Percentiles rank a stretch among this genome's conserved stretches.
Conservation (phyloP, 2,888 invertebrate species). For the Thysanoteuthis rhombus region DNA sequence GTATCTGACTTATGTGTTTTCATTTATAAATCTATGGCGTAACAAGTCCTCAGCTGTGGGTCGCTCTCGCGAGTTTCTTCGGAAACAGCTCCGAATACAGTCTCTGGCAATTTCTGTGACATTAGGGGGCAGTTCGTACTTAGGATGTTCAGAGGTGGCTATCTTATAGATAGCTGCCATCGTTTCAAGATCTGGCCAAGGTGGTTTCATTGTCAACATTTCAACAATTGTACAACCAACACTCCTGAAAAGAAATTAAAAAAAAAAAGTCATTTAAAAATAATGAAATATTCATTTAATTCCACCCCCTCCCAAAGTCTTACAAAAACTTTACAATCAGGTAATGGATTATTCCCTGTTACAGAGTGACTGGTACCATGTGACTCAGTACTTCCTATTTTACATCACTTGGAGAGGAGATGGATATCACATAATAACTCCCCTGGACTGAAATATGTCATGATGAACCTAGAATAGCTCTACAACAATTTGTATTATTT, state of each 20-base stretch:
- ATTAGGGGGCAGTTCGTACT: conserved; percentile 59
- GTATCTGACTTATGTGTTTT: conserved; percentile 12
- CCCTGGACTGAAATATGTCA: too few relatives aligned
- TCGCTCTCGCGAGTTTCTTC: conserved; percentile 52
- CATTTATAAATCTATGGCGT: conserved; percentile 42
- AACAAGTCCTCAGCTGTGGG: conserved; percentile 62
- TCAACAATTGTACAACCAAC: conserved; percentile 68
- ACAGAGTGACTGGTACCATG: too few relatives aligned
- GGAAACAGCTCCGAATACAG: conserved; percentile 61
- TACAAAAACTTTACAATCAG: too few relatives aligned
- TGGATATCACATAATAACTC: too few relatives aligned
- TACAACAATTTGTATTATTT: too few relatives aligned
- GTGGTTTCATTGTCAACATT: conserved; percentile 67
- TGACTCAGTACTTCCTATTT: too few relatives aligned
- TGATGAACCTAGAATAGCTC: too few relatives aligned
- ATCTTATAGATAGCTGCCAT: conserved; percentile 69
- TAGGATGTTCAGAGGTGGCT: conserved; percentile 62
- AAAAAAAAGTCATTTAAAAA: background rate
- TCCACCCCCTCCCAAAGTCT: background rate
- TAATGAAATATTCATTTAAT: too few relatives aligned
- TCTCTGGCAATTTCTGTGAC: conserved; percentile 53
- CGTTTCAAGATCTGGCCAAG: conserved; percentile 66
- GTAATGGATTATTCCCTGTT: background rate
- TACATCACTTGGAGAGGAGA: too few relatives aligned
- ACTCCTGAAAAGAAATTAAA: conserved; percentile 62